Conservation (phyloP, 2,888 invertebrate genomes). For the Sarcophaga carnaria region DNA sequence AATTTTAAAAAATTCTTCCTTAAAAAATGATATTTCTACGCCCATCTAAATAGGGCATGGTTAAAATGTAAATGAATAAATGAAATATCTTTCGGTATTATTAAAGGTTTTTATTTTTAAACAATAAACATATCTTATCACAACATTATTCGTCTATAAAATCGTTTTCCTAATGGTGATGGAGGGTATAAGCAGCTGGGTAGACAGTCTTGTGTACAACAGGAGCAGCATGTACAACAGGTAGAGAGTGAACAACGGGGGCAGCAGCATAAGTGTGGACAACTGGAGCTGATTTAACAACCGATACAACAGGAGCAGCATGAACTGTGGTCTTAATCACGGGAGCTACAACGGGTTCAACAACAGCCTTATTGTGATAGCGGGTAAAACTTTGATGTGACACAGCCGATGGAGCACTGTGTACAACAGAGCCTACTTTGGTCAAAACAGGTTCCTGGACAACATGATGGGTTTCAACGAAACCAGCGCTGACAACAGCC, state of each 20-base stretch:
- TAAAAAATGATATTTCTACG: no score
- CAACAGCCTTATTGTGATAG: slow-evolving; percentile 82
- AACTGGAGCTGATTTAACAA: slow-evolving; percentile 42
- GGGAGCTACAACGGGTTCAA: slow-evolving; percentile 66
- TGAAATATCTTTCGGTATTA: no score
- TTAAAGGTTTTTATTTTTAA: no score
- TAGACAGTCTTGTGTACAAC: slow-evolving; percentile 80
- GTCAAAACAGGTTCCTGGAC: slow-evolving; percentile 78
- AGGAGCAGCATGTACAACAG: slow-evolving; percentile 47
- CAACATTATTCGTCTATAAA: no score
- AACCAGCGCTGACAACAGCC: slow-evolving; percentile 75
- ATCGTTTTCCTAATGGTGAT: no score
- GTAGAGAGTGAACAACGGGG: slow-evolving; percentile 53
- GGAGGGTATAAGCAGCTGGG: slow-evolving; percentile 34
- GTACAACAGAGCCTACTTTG: slow-evolving; percentile 78
- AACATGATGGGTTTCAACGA: slow-evolving; percentile 72
- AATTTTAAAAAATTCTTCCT: no score
- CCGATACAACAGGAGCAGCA: slow-evolving; percentile 68
- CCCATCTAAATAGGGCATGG: no score
- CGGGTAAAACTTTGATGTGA: slow-evolving; percentile 84
- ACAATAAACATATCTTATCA: no score
- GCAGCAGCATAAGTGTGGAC: slow-evolving; percentile 42
- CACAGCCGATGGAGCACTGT: slow-evolving; percentile 81
- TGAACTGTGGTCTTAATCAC: slow-evolving; percentile 74
- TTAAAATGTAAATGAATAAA: no score